These are phyloP conservation scores for Rotaria sp. DNA, from an alignment of 2,888 invertebrate species.

Conservation along the genomic window DNA sequence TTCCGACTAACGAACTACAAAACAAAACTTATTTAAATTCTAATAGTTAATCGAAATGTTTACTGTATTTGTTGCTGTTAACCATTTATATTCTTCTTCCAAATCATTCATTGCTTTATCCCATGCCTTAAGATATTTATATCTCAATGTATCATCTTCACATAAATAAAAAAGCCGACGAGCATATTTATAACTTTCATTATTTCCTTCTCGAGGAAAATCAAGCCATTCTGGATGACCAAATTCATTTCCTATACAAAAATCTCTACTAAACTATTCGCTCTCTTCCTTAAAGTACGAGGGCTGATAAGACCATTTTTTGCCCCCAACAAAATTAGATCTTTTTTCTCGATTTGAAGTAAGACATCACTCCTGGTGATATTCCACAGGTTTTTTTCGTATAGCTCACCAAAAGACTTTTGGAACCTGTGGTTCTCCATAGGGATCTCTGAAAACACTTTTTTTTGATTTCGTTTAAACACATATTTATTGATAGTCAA, in stretches of 20 bases:
- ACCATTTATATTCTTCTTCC: conserved; percentile 81
- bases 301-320: too few relatives aligned
- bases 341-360: too few relatives aligned
- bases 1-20: conserved; percentile 81
- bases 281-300: too few relatives aligned
- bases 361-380: too few relatives aligned
- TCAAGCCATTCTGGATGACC: conserved; percentile 99
- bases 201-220: conserved; percentile 89
- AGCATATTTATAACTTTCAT: conserved; percentile 91
- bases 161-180: conserved; percentile 91
- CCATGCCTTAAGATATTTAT: conserved; percentile 83
- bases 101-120: conserved; percentile 80
- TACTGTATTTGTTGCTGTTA: conserved; percentile 57
- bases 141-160: conserved; percentile 77
- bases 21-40: background rate
- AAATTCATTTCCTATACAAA: conserved; percentile 77
- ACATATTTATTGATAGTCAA: too few relatives aligned
- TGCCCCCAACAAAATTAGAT: too few relatives aligned
- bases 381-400: too few relatives aligned
- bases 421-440: too few relatives aligned
- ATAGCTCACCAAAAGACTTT: too few relatives aligned
- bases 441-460: too few relatives aligned
- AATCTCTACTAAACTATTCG: background rate
- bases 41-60: background rate
- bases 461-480: too few relatives aligned